These are phyloP conservation scores for Avahi laniger DNA, from an alignment of 2,797 vertebrate species.

Conservation along the genomic window DNA sequence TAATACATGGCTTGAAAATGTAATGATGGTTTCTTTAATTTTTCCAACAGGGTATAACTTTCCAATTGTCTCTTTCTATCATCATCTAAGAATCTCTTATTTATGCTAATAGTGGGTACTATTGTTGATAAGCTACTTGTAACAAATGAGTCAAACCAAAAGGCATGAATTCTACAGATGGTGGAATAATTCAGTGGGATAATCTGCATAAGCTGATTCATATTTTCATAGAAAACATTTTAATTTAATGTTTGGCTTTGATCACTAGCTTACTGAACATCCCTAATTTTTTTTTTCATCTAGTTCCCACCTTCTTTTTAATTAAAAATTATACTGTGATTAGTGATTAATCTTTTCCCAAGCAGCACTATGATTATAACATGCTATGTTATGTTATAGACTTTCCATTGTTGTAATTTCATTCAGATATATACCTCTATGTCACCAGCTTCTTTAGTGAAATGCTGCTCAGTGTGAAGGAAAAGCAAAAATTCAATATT, in stretches of 20 bases:
- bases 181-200: conserved; percentile 71
- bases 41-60: conserved; percentile 14
- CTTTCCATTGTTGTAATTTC: conserved; percentile 37
- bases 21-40: conserved; percentile 21
- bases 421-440: not conserved
- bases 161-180: conserved; percentile 71
- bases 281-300: conserved; percentile 63
- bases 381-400: conserved; percentile 4
- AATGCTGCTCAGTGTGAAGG: not conserved
- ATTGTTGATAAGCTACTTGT: conserved; percentile 70
- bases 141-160: conserved; percentile 56
- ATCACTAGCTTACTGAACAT: conserved; percentile 73
- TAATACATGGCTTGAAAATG: not conserved
- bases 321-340: conserved; percentile 74
- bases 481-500: not conserved
- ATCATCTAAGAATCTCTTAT: not conserved
- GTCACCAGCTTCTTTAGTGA: not conserved
- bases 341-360: conserved; percentile 69
- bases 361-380: conserved; percentile 16
- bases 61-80: not conserved
- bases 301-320: conserved; percentile 69
- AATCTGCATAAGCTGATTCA: conserved; percentile 80
- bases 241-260: conserved; percentile 77
- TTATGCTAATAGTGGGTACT: conserved; percentile 50
- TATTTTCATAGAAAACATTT: conserved; percentile 76